Conservation (phyloP, 2,113 vertebrate genomes). For the Corydoras maculifer region DNA sequence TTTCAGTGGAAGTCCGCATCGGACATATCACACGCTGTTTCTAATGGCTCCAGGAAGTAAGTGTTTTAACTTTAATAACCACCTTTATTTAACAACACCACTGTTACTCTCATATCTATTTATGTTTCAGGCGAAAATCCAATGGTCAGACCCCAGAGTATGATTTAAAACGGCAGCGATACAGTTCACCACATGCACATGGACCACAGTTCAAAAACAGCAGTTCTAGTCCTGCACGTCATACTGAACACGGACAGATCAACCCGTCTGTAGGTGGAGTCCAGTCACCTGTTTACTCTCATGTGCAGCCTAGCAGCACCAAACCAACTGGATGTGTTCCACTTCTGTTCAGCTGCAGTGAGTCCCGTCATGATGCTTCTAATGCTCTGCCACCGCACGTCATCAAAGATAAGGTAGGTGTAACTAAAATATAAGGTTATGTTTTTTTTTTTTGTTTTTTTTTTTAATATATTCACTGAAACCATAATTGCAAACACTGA, state of each 20-base stretch:
- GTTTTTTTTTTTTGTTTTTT: too few relatives aligned
- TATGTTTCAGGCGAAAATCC: constrained; percentile 70
- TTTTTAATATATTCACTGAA: too few relatives aligned
- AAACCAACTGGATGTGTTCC: constrained; percentile 47
- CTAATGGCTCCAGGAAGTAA: constrained; percentile 20
- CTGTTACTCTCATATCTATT: neutral
- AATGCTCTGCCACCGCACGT: constrained; percentile 54
- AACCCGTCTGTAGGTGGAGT: constrained; percentile 19
- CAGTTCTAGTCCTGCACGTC: neutral
- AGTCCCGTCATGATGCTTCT: constrained; percentile 45
- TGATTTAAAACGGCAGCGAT: constrained; percentile 72
- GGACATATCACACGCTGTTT: neutral
- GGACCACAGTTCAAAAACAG: constrained; percentile 21
- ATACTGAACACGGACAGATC: constrained; percentile 27
- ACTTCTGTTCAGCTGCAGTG: constrained; percentile 45
- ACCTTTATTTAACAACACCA: too few relatives aligned
- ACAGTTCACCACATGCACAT: constrained; percentile 55
- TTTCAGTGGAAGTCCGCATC: constrained; percentile 49
- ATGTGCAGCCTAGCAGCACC: constrained; percentile 32
- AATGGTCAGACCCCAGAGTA: constrained; percentile 51
- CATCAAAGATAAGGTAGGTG: constrained; percentile 75
- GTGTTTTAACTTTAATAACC: neutral
- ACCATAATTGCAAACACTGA: too few relatives aligned
- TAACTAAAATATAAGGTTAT: neutral
- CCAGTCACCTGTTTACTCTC: constrained; percentile 38